Percentiles rank a stretch among this genome's conserved stretches.
Conservation (phyloP, 2,797 vertebrate species). For the Chromis chromis region DNA sequence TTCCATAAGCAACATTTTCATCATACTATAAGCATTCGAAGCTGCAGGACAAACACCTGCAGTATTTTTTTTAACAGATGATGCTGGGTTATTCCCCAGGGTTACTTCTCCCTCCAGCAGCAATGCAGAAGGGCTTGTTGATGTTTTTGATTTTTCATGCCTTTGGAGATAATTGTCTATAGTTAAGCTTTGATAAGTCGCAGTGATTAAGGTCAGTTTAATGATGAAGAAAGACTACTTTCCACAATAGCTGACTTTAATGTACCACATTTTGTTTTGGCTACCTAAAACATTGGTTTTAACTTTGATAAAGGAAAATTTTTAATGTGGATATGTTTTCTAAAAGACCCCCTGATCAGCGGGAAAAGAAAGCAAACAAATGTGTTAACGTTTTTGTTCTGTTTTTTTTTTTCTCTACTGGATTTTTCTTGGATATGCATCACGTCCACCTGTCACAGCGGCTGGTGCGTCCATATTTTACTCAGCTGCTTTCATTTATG, state of each 20-base stretch:
- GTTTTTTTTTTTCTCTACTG: not conserved
- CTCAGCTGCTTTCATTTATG: conserved; percentile 42
- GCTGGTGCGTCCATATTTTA: conserved; percentile 46
- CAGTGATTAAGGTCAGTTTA: conserved; percentile 14
- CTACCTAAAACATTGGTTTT: conserved; percentile 12
- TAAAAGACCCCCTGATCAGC: conserved; percentile 5
- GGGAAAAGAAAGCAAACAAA: conserved; percentile 20
- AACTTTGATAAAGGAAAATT: not conserved
- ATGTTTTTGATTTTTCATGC: conserved; percentile 8
- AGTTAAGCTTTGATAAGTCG: conserved; percentile 24
- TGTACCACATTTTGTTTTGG: conserved; percentile 9
- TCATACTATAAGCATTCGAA: not conserved
- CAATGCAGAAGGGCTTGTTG: not conserved
- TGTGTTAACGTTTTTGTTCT: not conserved
- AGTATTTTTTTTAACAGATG: conserved; percentile 6
- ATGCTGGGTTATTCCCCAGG: conserved; percentile 14
- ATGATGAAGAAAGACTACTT: conserved; percentile 15
- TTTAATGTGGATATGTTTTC: conserved; percentile 2
- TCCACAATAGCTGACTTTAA: conserved; percentile 6
- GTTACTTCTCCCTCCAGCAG: conserved; percentile 1
- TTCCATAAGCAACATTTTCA: too few species aligned
- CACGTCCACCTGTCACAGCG: conserved; percentile 46
- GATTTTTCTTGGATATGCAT: conserved; percentile 30
- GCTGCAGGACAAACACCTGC: conserved; percentile 8
- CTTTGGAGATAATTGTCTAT: conserved; percentile 8